These are phyloP conservation scores for Rachycentron canadum DNA, from an alignment of 2,797 vertebrate genomes.

Conservation along the genomic window DNA sequence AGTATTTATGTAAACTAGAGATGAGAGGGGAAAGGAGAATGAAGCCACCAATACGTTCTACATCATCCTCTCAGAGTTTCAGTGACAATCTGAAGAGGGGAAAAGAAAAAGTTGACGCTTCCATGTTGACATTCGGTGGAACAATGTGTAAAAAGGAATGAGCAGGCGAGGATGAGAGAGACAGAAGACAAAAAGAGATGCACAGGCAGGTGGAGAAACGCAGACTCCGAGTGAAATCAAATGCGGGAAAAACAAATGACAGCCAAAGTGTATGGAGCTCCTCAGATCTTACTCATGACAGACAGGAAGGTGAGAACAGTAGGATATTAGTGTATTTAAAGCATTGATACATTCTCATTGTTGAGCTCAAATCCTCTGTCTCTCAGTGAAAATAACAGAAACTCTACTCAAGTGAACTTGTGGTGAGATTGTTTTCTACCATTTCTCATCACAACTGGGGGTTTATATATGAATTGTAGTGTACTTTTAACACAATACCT, in stretches of 20 bases:
- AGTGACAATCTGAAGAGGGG: constrained; percentile 9
- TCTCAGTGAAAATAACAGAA: neutral
- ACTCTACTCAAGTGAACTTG: neutral
- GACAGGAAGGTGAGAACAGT: constrained; percentile 21
- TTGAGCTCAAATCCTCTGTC: constrained; percentile 9
- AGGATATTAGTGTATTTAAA: constrained; percentile 24
- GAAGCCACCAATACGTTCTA: constrained; percentile 4
- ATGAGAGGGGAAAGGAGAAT: constrained; percentile 9
- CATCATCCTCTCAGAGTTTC: neutral
- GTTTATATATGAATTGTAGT: neutral
- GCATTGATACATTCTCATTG: constrained; percentile 7
- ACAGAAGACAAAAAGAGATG: constrained; percentile 10
- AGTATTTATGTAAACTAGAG: constrained; percentile 18
- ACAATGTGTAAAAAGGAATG: constrained; percentile 19
- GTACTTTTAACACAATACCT: neutral
- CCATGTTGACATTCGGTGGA: constrained; percentile 33
- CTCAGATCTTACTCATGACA: constrained; percentile 34
- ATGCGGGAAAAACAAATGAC: constrained; percentile 41
- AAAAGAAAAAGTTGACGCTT: constrained; percentile 15
- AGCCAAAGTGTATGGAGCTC: constrained; percentile 21
- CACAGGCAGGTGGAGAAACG: constrained; percentile 6
- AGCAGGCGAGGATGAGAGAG: constrained; percentile 17
- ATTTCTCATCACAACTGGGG: neutral
- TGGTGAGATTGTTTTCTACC: neutral
- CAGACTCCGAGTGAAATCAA: constrained; percentile 31